phyloP scores from a whole-genome alignment of 2,797 vertebrate genomes.

The Lophotriccus pileatus region DNA sequence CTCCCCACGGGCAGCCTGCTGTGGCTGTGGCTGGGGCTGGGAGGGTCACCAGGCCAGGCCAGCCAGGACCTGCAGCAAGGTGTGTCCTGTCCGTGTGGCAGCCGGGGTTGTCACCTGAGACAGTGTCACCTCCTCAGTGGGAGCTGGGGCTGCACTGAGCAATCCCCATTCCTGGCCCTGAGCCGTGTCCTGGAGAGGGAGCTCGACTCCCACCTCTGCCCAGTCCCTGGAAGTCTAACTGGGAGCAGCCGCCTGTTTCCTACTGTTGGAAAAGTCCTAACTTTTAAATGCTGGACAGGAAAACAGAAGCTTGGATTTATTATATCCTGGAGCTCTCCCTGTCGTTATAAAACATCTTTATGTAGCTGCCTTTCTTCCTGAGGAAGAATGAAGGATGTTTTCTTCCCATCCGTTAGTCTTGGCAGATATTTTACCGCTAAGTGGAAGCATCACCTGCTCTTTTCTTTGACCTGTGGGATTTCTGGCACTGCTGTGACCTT shows the following conservation, averaged over 20 bases:
- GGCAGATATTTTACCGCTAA: not conserved
- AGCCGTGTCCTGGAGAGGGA: conserved; percentile 41
- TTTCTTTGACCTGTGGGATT: not conserved
- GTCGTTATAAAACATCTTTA: not conserved
- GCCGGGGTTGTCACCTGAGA: not conserved
- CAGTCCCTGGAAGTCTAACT: not conserved
- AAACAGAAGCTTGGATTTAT: not conserved
- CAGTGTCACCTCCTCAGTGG: too few relatives aligned
- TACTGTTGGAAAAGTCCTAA: not conserved
- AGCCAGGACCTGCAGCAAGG: not conserved
- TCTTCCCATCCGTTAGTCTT: not conserved
- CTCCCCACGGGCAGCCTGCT: not conserved
- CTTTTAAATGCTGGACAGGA: not conserved
- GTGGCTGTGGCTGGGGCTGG: not conserved
- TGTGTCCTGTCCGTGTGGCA: not conserved
- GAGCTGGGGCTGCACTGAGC: not conserved
- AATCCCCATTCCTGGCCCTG: not conserved
- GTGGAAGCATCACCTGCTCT: not conserved
- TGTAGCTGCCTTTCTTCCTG: not conserved
- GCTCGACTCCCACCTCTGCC: not conserved
- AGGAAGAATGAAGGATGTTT: not conserved
- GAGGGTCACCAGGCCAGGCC: not conserved
- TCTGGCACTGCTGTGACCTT: not conserved
- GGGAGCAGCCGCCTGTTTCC: not conserved
- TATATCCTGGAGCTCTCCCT: not conserved